phyloP scores from a whole-genome alignment of 2,797 vertebrate genomes.

The Sciurus vulgaris region DNA sequence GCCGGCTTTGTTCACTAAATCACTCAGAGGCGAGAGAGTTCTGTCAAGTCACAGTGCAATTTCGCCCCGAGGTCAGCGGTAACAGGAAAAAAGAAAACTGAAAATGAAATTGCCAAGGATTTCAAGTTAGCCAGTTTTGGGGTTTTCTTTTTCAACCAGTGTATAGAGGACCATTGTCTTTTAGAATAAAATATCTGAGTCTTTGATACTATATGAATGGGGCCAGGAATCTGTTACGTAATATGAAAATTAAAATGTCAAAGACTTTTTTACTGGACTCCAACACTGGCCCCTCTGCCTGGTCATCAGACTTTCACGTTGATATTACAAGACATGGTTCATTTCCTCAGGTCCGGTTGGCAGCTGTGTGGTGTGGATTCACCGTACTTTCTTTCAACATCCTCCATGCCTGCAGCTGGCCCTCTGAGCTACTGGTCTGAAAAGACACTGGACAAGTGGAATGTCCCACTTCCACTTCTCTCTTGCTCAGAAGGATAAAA shows the following conservation, averaged over 20 bases:
- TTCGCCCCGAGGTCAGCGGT: background rate
- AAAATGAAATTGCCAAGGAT: conserved; percentile 25
- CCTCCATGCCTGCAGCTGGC: background rate
- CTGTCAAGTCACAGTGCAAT: background rate
- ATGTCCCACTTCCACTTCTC: background rate
- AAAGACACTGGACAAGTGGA: background rate
- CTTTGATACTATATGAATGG: conserved; percentile 65
- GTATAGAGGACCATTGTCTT: conserved; percentile 58
- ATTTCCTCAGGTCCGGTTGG: background rate
- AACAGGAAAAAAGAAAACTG: background rate
- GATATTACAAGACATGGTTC: background rate
- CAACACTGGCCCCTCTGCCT: background rate
- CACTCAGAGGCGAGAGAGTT: background rate
- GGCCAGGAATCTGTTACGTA: conserved; percentile 65
- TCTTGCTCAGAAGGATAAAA: background rate
- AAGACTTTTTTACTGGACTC: conserved; percentile 66
- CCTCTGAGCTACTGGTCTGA: background rate
- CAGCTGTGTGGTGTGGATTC: background rate
- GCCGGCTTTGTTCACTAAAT: background rate
- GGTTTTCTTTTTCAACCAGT: conserved; percentile 52
- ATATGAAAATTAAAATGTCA: conserved; percentile 63
- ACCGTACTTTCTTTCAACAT: background rate
- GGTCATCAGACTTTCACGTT: conserved; percentile 60
- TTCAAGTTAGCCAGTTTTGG: conserved; percentile 29
- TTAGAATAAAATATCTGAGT: conserved; percentile 23